A percentile compares a stretch with the other conserved stretches of the same genome.
Evolutionary conservation across 2,888 invertebrate genomes (phyloP).

Genomic region (Ectemnius lituratus): DNA sequence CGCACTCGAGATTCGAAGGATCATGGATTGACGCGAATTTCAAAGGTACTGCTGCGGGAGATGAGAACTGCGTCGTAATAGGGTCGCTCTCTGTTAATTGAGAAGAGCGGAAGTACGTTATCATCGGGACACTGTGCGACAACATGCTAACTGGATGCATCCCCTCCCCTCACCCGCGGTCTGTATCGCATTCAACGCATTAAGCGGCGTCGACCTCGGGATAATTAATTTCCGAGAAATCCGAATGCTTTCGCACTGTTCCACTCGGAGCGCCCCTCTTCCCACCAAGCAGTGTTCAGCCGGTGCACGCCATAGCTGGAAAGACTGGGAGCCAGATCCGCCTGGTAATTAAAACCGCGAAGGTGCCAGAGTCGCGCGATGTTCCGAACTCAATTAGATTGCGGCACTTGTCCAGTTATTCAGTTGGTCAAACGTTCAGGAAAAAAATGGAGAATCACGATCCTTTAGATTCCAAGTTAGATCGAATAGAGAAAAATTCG

Average conservation of each 20-base stretch:
- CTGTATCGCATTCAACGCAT: too few relatives aligned
- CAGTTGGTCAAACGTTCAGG: too few relatives aligned
- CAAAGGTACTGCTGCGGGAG: too few relatives aligned
- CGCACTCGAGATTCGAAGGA: too few relatives aligned
- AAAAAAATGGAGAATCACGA: too few relatives aligned
- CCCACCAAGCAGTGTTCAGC: neutral
- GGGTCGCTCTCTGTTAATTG: neutral
- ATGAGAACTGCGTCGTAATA: too few relatives aligned
- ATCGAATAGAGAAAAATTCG: too few relatives aligned
- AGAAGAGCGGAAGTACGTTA: neutral
- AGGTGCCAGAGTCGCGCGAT: constrained; percentile 19
- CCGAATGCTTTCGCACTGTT: neutral
- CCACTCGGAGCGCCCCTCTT: neutral
- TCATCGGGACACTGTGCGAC: neutral
- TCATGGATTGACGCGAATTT: too few relatives aligned
- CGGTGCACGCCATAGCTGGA: neutral
- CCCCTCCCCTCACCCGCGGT: too few relatives aligned
- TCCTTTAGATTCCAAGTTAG: too few relatives aligned
- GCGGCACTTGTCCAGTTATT: too few relatives aligned
- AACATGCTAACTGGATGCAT: neutral
- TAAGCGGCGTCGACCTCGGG: neutral
- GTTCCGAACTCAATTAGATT: constrained; percentile 12
- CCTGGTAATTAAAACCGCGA: constrained; percentile 7
- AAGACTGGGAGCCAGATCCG: neutral
- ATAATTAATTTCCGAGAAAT: constrained; percentile 1